A percentile compares a stretch with the other conserved stretches of the same genome.
Conservation (phyloP, 92 coral and sea anemone genomes). For the Paramuricea clavata region DNA sequence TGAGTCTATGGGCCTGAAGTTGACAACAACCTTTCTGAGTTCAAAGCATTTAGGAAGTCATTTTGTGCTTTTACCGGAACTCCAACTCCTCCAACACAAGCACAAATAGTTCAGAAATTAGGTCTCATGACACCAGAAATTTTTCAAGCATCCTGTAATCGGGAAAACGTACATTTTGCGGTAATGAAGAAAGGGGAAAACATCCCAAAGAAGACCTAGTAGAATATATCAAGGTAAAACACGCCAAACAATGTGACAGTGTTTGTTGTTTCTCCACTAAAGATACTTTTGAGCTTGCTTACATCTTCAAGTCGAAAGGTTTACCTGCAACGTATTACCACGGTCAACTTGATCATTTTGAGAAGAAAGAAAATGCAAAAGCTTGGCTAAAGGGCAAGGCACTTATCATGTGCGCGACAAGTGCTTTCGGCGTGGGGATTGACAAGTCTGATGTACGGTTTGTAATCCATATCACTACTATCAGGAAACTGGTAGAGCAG, state of each 20-base stretch:
- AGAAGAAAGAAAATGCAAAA: conserved; percentile 6
- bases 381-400: conserved; percentile 2
- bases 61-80: background rate
- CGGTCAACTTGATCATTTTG: background rate
- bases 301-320: background rate
- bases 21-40: background rate
- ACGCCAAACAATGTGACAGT: background rate
- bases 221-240: background rate
- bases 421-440: conserved; percentile 5
- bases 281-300: background rate
- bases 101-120: background rate
- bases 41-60: background rate
- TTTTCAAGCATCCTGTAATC: background rate
- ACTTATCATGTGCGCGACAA: background rate
- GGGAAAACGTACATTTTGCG: background rate
- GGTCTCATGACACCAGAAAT: background rate
- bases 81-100: background rate
- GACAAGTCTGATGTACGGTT: conserved; percentile 9
- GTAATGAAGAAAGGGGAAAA: background rate
- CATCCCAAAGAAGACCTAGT: conserved; percentile 3
- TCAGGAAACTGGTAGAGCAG: conserved; percentile 20
- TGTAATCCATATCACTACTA: conserved; percentile 5
- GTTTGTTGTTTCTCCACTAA: background rate
- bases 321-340: background rate
- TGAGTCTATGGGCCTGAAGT: too few relatives aligned